A percentile compares a stretch with the other conserved stretches of the same genome.
phyloP scores from a whole-genome alignment of 2,113 vertebrate genomes.

The Pterocles orientalis region DNA sequence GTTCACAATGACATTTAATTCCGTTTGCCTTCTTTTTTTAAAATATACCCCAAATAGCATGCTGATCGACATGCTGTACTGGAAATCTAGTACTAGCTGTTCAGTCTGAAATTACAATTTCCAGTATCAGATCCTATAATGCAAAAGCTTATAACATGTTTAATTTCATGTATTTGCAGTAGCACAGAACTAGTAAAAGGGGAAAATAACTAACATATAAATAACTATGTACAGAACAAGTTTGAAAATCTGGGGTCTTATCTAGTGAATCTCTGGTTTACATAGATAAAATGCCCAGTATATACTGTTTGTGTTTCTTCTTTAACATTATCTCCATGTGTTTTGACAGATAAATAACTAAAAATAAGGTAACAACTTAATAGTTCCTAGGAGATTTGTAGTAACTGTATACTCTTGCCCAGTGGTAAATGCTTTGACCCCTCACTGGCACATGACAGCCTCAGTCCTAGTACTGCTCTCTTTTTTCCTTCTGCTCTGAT shows the following conservation, averaged over 20 bases:
- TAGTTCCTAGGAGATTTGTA: not conserved
- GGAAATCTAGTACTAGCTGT: not conserved
- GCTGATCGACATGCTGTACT: not conserved
- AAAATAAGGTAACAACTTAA: not conserved
- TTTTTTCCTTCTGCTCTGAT: not conserved
- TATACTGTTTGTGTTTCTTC: not conserved
- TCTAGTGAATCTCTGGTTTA: not conserved
- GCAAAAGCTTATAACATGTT: not conserved
- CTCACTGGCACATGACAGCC: not conserved
- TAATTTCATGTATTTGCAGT: not conserved
- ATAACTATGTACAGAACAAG: not conserved
- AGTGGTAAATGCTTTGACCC: not conserved
- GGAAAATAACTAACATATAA: not conserved
- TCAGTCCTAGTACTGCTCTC: not conserved
- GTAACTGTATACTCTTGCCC: not conserved
- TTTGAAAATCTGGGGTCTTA: not conserved
- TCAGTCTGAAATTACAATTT: not conserved
- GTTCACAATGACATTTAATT: conserved; percentile 28
- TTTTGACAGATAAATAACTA: not conserved
- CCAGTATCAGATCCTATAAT: not conserved
- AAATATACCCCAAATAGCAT: not conserved
- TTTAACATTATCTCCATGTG: not conserved
- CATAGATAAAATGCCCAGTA: not conserved
- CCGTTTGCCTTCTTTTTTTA: not conserved
- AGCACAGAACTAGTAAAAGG: not conserved